Base-by-base conservation (phyloP, 1,140 invertebrate species). In the Magallana angulata region DNA sequence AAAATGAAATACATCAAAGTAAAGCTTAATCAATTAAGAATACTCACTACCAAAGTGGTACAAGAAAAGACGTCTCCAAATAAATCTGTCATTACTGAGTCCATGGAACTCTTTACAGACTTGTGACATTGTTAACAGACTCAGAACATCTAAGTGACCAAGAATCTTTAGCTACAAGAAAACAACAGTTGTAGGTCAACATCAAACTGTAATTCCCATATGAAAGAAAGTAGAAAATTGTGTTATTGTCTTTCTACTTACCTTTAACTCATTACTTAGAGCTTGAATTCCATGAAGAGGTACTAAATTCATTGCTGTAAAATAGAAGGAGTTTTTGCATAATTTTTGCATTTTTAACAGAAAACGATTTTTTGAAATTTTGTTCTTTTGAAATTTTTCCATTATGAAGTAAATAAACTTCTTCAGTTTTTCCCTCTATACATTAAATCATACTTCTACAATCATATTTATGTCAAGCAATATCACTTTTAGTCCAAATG, bases 31-130 rank as follows among this genome's bases (percentile, higher is more conserved):
- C 36, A 48, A 18, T 82, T 57, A 18, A 83, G 36, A 48, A 48
- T 36, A 87, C 89, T 76, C 85, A 89, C 89, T 89, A 9, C 86
- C 87, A 85, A 88, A 89, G 12, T 90, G 64, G 57, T 58, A 85
- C 12, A 90, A 86, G 60, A 87, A 90, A 24, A 84, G 30, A 64
- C 88, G 62, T 30, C 89, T 68, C 89, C 89, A 90, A 14, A 87
- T 30, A 64, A 85, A 87, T 84, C 80, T 85, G 48, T 89, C 89
- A 59, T 82, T 85, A 82, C 62, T 30, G 6, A 90, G 16, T n/a
- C 82, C 84, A 14, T 80, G 58, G 6, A 90, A 86, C 7, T 87
- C 87, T 48, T 87, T 89, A 87, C 87, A 90, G n/a, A 84, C 82
- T 59, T 76, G 76, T 3, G 84, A 83, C 76, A 89, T 84, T 30